Base-by-base conservation (phyloP, 92 coral and sea anemone genomes). In the Desmophyllum pertusum region DNA sequence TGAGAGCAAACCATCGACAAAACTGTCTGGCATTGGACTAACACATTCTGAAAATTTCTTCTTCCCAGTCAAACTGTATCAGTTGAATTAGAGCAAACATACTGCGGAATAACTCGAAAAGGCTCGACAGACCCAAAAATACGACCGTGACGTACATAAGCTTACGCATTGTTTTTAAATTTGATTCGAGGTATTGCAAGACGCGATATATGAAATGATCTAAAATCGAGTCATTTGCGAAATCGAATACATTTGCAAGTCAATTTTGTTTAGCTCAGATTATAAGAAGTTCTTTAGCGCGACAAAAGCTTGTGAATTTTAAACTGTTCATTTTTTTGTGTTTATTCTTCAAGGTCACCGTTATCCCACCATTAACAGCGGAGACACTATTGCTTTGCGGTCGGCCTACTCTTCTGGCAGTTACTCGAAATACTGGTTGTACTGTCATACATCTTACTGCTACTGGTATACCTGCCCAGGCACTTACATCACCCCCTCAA, bases 321-420 rank as follows among this genome's bases (percentile, higher is more conserved):
- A n/a, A 18, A 69, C 0, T n/a, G 36, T 3, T n/a, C 7, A 33
- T 65, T 2, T 3, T 35, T 43, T 36, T 9, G 63, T 6, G 0
- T 31, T 66, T 43, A 4, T 23, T 51, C 38, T 40, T 39, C 29
- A 57, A 90, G 93, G 42, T 38, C 85, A 80, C 80, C 87, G 96
- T 27, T 90, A 51, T 78, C 97, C 97, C 33, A 76, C 86, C 21
- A 91, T 93, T 27, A 72, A 89, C 81, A 91, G 97, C 40, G 97
- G 97, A 0, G 88, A 93, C 61, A 68, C 45, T 3, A 91, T 93
- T 48, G 89, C 97, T 2, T 65, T 93, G 30, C 85, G 92, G 37
- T 77, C 62, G 43, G 91, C 91, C 52, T 73, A 68, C 78, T 79
- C 88, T 11, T 85, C 69, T 14, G 90, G 94, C 23, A 76, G 80